Evolutionary conservation across 64 coral and sea anemone genomes (phyloP), one percentile per base, ranked within the genome.

Genomic region (Actinia tenebrosa): DNA sequence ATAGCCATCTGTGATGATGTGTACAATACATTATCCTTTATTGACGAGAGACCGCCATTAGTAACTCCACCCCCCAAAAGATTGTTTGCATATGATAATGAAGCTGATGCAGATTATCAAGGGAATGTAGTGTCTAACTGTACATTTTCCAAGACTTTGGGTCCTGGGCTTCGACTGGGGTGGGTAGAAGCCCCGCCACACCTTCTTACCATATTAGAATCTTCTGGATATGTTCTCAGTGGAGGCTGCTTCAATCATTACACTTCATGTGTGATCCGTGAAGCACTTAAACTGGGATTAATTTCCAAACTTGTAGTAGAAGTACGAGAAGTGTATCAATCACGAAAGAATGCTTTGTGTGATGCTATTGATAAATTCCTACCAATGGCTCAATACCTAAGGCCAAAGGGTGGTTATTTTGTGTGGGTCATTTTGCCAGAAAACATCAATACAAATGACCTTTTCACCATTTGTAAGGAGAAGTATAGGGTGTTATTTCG

Each of bases 171-270:
- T 45, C 44, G 93, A 77, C 81, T 95, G 77, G 93, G 96, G 0
- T 98, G 96, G 93, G 72, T 98, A 13, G 96, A 98, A 61, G 91
- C 77, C 44, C 96, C 93, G 43, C 66, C 87, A 14, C 43, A 45
- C 27, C 80, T 92, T 6, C 19, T 80, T 47, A 85, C 75, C 9
- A 79, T 82, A 26, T 87, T 96, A 11, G n/a, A 87, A 64, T 87
- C 79, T 27, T 84, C 78, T 58, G 84, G 50, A 37, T 93, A 92
- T 75, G 53, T 84, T 0, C 30, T 30, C 14, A 88, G 94, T 86
- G 94, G 94, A 80, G 94, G 94, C 19, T 92, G 91, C 3, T 96
- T 96, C 55, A 96, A 96, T 56, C 94, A 96, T 9, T 96, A 96
- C 82, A 84, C 85, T 16, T 89, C 90, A 16, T 93, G 94, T 69